Conservation (phyloP, 1,140 invertebrate species). For the Ruditapes philippinarum region DNA sequence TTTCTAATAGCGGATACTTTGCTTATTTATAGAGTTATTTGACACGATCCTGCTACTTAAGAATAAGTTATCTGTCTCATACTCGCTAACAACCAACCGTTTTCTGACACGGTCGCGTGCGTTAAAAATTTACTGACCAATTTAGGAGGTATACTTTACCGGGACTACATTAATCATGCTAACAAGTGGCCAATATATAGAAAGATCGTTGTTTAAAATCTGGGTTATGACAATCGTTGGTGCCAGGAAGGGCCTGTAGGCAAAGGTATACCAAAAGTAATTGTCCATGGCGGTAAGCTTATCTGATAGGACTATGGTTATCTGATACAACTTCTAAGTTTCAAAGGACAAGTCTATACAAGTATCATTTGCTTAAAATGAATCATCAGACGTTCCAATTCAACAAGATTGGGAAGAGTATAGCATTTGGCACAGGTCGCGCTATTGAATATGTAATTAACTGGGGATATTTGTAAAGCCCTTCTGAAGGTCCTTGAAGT, state of each 20-base stretch:
- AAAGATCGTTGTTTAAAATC: not conserved
- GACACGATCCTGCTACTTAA: not conserved
- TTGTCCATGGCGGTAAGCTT: slow-evolving; percentile 17
- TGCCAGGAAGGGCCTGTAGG: slow-evolving; percentile 6
- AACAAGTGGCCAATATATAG: not conserved
- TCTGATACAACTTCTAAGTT: slow-evolving; percentile 13
- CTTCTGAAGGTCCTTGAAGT: not conserved
- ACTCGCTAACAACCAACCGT: not conserved
- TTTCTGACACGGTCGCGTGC: slow-evolving; percentile 21
- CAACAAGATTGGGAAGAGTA: not conserved
- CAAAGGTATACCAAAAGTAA: slow-evolving; percentile 7
- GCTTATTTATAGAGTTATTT: not conserved
- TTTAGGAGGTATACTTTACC: not conserved
- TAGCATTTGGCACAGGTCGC: not conserved
- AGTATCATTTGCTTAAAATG: not conserved
- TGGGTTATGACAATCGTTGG: not conserved
- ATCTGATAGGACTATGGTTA: slow-evolving; percentile 13
- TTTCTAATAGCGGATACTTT: not conserved
- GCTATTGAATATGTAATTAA: not conserved
- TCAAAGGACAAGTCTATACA: not conserved
- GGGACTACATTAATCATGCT: not conserved
- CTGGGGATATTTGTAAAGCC: not conserved
- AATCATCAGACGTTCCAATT: not conserved
- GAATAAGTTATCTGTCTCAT: not conserved
- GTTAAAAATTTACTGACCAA: slow-evolving; percentile 3